Evolutionary conservation across 2,888 invertebrate genomes (phyloP), one percentile per base, ranked within the genome.

Genomic region (Dryobotodes eremita): DNA sequence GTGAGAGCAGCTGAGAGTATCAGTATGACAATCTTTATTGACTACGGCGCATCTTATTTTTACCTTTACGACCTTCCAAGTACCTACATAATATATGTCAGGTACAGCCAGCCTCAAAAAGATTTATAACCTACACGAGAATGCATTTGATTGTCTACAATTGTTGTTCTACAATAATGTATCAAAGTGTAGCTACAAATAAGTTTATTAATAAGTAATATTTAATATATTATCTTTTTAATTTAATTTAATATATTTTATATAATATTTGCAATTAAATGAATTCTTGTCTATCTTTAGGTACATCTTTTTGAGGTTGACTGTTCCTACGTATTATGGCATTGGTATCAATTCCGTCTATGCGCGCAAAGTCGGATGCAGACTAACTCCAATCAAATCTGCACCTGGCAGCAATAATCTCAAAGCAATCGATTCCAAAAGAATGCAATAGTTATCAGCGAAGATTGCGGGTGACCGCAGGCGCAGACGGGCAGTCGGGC

Each of bases 391-490:
- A 84, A 84, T 73, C 62, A 71, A 83, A 64, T 71, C 53, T 0
- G 61, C 80, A 84, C 80, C 80, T 80, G 84, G 73, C 73, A 59
- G n/a, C 55, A 79, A 59, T 17, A 55, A 55, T 36, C 68, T 64
- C 53, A 62, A 83, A 46, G 48, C 75, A 80, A 84, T 76, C 62
- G 31, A 84, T 84, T 71, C 26, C 4, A 73, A 71, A 77, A 64
- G 76, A 84, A 84, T 84, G 84, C 81, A 77, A 80, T 83, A 80
- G 78, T 79, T 77, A 85, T 74, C 64, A 79, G 80, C 61, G 31
- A 61, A 79, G 76, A 81, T 83, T 84, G 75, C 71, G 76, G 65
- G 53, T 74, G 83, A 85, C 85, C 85, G 85, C 85, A 85, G 71
- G 74, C 76, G 74, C 88, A 83, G 80, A 77, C 82, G 74, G 79